These are phyloP conservation scores for Crambe crambe DNA, from an alignment of 37 sponge, comb jelly and placozoan species.

Conservation along the genomic window DNA sequence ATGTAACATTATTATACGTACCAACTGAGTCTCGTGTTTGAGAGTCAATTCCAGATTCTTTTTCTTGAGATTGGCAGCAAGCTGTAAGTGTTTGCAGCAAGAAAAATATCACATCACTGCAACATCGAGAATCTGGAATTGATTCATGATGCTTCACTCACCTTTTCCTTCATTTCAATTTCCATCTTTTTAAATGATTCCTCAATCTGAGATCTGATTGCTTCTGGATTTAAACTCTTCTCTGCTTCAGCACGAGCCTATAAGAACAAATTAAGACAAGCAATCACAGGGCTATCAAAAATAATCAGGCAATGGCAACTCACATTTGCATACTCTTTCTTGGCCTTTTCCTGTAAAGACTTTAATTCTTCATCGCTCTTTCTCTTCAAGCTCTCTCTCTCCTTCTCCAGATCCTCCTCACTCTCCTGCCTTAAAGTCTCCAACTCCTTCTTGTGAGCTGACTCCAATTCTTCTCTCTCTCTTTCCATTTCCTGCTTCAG, in stretches of 20 bases:
- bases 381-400: constrained; percentile 13
- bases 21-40: constrained; percentile 36
- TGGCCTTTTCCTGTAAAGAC: background rate
- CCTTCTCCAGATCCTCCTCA: constrained; percentile 18
- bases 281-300: no score
- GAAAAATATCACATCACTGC: background rate
- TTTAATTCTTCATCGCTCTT: constrained; percentile 12
- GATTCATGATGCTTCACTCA: background rate
- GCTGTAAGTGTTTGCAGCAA: constrained; percentile 11
- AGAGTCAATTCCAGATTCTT: constrained; percentile 12
- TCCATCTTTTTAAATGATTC: constrained; percentile 11
- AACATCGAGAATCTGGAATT: no score
- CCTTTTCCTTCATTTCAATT: constrained; percentile 28
- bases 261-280: no score
- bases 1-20: background rate
- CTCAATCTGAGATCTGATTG: background rate
- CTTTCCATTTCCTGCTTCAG: background rate
- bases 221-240: background rate
- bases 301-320: no score
- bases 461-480: background rate
- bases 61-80: constrained; percentile 25
- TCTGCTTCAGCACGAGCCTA: constrained; percentile 11
- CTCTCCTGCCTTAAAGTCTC: background rate
- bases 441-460: constrained; percentile 14
- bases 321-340: constrained; percentile 19